Percentiles rank a stretch among this genome's conserved stretches.
These are phyloP conservation scores for Dicycla oo DNA, from an alignment of 2,888 invertebrate genomes.

Conservation along the genomic window DNA sequence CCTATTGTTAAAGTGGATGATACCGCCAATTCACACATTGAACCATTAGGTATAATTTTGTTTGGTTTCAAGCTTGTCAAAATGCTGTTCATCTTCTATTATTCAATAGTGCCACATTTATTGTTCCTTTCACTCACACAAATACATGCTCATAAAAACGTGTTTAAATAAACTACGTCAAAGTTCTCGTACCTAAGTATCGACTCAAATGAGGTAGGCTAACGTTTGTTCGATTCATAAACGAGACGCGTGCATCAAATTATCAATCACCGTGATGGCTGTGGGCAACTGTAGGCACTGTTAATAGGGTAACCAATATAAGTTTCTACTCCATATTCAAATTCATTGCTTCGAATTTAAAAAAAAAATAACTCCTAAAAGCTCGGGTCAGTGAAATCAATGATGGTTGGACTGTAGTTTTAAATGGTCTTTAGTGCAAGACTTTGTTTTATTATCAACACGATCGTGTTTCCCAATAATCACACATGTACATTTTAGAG, in stretches of 20 bases:
- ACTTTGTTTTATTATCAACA: background rate
- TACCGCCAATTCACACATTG: background rate
- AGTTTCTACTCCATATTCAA: background rate
- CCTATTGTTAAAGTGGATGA: background rate
- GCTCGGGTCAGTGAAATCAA: background rate
- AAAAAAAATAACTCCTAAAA: background rate
- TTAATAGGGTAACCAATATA: background rate
- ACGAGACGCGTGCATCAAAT: conserved; percentile 50
- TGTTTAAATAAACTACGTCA: background rate
- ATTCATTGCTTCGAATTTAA: background rate
- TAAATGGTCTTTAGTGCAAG: background rate
- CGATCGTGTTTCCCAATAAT: background rate
- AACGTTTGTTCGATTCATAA: conserved; percentile 34
- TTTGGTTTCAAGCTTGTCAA: background rate
- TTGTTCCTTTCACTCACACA: background rate
- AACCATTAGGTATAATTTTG: background rate
- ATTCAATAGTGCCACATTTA: background rate
- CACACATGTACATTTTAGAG: no score
- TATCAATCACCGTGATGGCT: conserved; percentile 30
- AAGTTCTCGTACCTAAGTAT: conserved; percentile 14
- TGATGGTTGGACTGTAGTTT: no score
- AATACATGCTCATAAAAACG: background rate
- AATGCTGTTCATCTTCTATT: background rate
- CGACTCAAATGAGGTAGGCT: conserved; percentile 15
- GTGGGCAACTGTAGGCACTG: background rate